These are phyloP conservation scores for Hippocampus barbouri DNA, from an alignment of 2,113 vertebrate species.

Conservation along the genomic window DNA sequence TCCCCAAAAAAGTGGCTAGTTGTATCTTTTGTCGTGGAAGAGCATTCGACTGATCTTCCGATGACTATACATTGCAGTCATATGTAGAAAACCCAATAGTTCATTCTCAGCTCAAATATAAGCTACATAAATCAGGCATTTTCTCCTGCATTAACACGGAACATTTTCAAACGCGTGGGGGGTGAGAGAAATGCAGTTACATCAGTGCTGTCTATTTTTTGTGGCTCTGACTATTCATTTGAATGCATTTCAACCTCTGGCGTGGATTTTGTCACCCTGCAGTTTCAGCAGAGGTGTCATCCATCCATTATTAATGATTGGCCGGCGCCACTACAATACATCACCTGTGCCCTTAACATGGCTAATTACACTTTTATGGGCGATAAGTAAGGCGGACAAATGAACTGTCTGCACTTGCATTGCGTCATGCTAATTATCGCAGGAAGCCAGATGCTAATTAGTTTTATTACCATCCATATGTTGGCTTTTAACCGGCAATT, in stretches of 20 bases:
- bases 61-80: too few relatives aligned
- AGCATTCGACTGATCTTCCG: too few relatives aligned
- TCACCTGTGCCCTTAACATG: conserved; percentile 59
- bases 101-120: too few relatives aligned
- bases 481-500: conserved; percentile 28
- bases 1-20: too few relatives aligned
- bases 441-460: conserved; percentile 61
- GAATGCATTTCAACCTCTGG: conserved; percentile 21
- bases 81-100: too few relatives aligned
- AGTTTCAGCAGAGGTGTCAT: conserved; percentile 54
- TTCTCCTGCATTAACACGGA: too few relatives aligned
- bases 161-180: too few relatives aligned
- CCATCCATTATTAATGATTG: conserved; percentile 63
- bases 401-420: conserved; percentile 56
- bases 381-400: conserved; percentile 72
- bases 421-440: conserved; percentile 68
- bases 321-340: conserved; percentile 54
- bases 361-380: conserved; percentile 65
- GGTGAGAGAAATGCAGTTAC: conserved; percentile 19
- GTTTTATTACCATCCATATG: conserved; percentile 53
- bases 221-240: conserved; percentile 40
- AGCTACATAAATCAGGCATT: too few relatives aligned
- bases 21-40: too few relatives aligned
- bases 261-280: conserved; percentile 44
- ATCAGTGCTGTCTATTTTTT: conserved; percentile 23